These are phyloP conservation scores for Mimas tiliae DNA, from an alignment of 2,888 invertebrate genomes.

Conservation along the genomic window DNA sequence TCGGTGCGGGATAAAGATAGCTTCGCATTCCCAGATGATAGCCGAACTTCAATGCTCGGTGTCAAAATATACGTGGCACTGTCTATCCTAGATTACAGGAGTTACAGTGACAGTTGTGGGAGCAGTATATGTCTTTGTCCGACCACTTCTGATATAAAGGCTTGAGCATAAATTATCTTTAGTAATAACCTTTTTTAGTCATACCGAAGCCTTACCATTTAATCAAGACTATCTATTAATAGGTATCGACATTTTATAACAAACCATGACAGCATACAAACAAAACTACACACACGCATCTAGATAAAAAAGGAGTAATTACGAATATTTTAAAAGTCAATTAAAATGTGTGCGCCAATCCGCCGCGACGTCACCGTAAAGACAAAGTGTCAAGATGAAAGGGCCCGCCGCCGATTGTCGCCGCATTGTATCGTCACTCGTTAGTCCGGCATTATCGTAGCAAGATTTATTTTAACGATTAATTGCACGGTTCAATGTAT, in stretches of 20 bases:
- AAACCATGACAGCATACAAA: neutral
- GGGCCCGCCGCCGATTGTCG: constrained; percentile 80
- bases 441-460: constrained; percentile 81
- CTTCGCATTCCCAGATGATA: too few species aligned
- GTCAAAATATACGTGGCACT: too few species aligned
- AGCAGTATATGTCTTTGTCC: too few species aligned
- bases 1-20: too few species aligned
- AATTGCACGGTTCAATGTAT: constrained; percentile 51
- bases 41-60: too few species aligned
- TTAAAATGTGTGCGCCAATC: constrained; percentile 41
- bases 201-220: too few species aligned
- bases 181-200: neutral
- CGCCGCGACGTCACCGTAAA: constrained; percentile 55
- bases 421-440: constrained; percentile 83
- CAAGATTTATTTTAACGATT: constrained; percentile 84
- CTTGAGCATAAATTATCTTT: too few species aligned
- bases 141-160: too few species aligned
- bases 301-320: constrained; percentile 25
- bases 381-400: constrained; percentile 84
- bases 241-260: neutral
- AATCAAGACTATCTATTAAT: neutral
- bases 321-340: constrained; percentile 36
- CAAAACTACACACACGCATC: neutral
- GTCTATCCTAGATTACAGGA: too few species aligned
- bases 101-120: too few species aligned